Conservation (phyloP, 37 sponge, comb jelly and placozoan genomes). For the Aplysina aerophoba region DNA sequence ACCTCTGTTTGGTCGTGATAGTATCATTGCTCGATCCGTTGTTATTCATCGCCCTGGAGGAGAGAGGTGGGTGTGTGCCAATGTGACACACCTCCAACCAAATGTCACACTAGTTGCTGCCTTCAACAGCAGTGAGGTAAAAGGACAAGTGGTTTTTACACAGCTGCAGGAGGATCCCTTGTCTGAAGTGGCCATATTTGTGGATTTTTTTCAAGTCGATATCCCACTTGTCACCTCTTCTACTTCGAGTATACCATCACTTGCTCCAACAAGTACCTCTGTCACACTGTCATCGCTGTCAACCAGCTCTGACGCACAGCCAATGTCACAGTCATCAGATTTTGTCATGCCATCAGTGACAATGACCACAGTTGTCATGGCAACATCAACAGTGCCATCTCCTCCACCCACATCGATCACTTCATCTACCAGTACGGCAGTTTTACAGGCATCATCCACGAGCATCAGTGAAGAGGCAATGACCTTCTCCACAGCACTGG, state of each 20-base stretch:
- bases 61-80: constrained; percentile 53
- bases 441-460: background rate
- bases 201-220: background rate
- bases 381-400: background rate
- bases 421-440: background rate
- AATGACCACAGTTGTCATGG: background rate
- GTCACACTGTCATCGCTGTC: background rate
- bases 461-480: too few species aligned
- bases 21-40: constrained; percentile 75
- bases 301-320: background rate
- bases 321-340: background rate
- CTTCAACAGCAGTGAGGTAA: constrained; percentile 28
- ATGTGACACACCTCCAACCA: constrained; percentile 32
- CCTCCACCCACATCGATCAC: background rate
- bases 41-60: constrained; percentile 54
- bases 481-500: too few species aligned
- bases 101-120: background rate
- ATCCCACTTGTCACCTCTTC: background rate
- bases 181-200: constrained; percentile 55
- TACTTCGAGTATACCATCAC: background rate
- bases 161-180: constrained; percentile 71
- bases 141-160: constrained; percentile 44
- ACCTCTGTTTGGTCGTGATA: constrained; percentile 63
- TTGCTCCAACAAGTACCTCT: background rate
- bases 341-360: background rate